Evolutionary conservation across 2,797 vertebrate species (phyloP).

Genomic region (Pyrocephalus nanus): DNA sequence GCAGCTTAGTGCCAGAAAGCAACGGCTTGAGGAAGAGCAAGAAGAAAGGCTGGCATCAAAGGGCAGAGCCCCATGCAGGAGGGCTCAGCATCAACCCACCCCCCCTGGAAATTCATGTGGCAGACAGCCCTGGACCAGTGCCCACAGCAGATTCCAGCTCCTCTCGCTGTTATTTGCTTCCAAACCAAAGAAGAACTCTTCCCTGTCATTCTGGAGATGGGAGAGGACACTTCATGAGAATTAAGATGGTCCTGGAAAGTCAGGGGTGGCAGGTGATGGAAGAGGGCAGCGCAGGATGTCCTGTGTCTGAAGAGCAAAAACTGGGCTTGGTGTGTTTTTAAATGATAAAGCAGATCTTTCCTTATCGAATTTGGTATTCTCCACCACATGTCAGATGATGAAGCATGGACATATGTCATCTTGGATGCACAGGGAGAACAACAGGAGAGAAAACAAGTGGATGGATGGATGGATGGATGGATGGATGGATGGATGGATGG

Average conservation of each 20-base stretch:
- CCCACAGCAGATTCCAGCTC: neutral
- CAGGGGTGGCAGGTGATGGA: neutral
- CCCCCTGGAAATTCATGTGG: neutral
- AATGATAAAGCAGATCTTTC: neutral
- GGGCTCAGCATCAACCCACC: neutral
- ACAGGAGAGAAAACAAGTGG: neutral
- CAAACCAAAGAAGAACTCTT: neutral
- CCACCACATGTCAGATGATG: neutral
- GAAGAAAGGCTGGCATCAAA: neutral
- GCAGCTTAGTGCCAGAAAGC: neutral
- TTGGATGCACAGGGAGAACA: neutral
- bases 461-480: neutral
- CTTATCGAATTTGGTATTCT: neutral
- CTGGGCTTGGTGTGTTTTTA: neutral
- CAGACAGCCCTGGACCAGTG: neutral
- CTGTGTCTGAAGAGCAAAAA: neutral
- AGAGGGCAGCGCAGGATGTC: neutral
- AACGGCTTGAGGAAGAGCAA: neutral
- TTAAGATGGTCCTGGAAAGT: neutral
- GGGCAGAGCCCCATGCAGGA: neutral
- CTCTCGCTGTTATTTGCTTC: neutral
- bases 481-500: neutral
- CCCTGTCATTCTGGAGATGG: rapidly evolving
- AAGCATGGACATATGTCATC: neutral
- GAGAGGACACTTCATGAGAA: neutral